Evolutionary conservation across 2,797 vertebrate species (phyloP), one percentile per base, ranked within the genome.

Genomic region (Myripristis jacobus): DNA sequence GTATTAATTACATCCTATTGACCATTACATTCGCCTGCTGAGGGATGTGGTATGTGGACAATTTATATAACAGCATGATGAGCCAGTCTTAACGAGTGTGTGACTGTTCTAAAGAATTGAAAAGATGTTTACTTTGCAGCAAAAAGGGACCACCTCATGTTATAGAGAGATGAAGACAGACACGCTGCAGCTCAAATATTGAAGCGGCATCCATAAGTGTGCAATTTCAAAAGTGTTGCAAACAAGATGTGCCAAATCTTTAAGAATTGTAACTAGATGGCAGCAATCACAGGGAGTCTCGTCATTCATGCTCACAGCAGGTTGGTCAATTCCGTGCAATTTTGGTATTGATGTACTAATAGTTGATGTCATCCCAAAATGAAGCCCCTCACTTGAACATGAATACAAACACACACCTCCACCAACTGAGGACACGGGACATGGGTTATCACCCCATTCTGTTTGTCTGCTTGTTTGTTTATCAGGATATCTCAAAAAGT

Each of bases 81-180:
- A n/a, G n/a, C n/a, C n/a, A n/a, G n/a, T n/a, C n/a, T n/a, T n/a
- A n/a, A n/a, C n/a, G n/a, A n/a, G n/a, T n/a, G n/a, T n/a, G n/a
- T n/a, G n/a, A n/a, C n/a, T n/a, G n/a, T n/a, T n/a, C n/a, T n/a
- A n/a, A 18, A 51, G 47, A 72, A 38, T 60, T 63, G n/a, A 63
- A 66, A 70, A 66, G 2, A 46, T 70, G n/a, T 57, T 73, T 65
- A 63, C 51, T 51, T 63, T 10, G 10, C 36, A 75, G 57, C 34
- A 59, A 51, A 68, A 58, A 38, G 54, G 31, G 10, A 70, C 52
- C 19, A 50, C 15, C 1, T 31, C 13, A 0, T n/a, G 24, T 54
- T 64, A 16, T 46, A 46, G 27, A 19, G 59, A 73, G 44, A n/a
- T 11, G 12, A 59, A 70, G 44, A 41, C 25, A 8, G 11, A 12